Base-by-base conservation (phyloP, 2,888 invertebrate genomes). In the Erebia ligea region DNA sequence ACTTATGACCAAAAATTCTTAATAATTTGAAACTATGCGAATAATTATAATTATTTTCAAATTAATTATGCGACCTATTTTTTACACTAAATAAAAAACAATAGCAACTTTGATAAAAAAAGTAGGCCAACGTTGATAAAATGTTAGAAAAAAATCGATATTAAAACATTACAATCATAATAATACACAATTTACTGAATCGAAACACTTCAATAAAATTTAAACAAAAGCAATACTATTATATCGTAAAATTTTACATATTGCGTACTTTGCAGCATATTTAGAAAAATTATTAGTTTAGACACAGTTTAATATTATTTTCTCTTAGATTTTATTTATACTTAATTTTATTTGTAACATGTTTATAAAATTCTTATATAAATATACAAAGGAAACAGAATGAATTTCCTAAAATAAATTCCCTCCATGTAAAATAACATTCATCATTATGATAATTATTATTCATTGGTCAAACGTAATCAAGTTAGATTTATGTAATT, bases 271-370 rank as follows among this genome's bases (percentile, higher is more conserved):
- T 62, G 21, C 62, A 62, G 48, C 13, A 45, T 19, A 62, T 62
- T 17, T 13, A 56, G 56, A 45, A 19, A 45, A 19, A 10, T 13
- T 45, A 62, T 45, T 48, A 21, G 11, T 13, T 5, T 50, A n/a
- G 34, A 34, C 6, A 34, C 34, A 17, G 21, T 19, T 62, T 13
- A 13, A 1, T 45, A 34, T 57, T 57, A 21, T 25, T 25, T 70
- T 52, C 63, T 57, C 50, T 72, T 71, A n/a, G 42, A 63, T 63
- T 67, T 57, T 50, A 42, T 61, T 54, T 71, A 59, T 52, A 52
- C 65, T 69, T 62, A 34, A 58, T 69, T n/a, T 50, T 50, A 6
- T n/a, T 50, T 50, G 48, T 5, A 50, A 50, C 25, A 25, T 25
- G 25, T 25, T 25, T 25, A 25, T 25, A 25, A 25, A 2, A 25